These are phyloP conservation scores for Meiosimyza platycephala DNA, from an alignment of 2,888 invertebrate species.

Conservation along the genomic window DNA sequence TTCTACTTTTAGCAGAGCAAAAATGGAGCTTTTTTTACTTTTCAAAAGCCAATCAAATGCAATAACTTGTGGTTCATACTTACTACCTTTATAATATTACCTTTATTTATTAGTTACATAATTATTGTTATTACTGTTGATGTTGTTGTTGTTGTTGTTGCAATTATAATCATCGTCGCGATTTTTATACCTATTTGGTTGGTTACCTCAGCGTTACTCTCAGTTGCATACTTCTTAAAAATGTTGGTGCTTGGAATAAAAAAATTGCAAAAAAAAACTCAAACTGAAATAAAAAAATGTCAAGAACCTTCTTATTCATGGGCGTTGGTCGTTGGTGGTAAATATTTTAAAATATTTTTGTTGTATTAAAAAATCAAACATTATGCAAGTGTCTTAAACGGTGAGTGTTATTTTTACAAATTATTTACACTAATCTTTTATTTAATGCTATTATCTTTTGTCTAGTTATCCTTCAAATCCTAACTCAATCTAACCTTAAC, in stretches of 20 bases:
- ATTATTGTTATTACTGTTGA: constrained; percentile 19
- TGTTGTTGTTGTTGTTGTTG: constrained; percentile 32
- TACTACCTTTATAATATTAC: constrained; percentile 7
- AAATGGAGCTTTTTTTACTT: constrained; percentile 13
- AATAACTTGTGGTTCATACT: constrained; percentile 1
- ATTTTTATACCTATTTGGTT: constrained; percentile 9
- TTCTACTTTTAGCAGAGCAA: constrained; percentile 28
- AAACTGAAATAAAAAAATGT: constrained; percentile 44
- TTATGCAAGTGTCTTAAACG: constrained; percentile 64
- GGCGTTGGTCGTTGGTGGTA: constrained; percentile 62
- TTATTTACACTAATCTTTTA: constrained; percentile 23
- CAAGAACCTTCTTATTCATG: constrained; percentile 55
- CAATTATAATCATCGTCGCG: constrained; percentile 35
- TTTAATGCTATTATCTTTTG: not conserved
- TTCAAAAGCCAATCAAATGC: not conserved
- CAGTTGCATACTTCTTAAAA: constrained; percentile 51
- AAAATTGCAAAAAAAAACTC: constrained; percentile 39
- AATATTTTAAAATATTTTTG: constrained; percentile 52
- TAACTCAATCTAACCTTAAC: constrained; percentile 19
- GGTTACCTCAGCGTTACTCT: constrained; percentile 46
- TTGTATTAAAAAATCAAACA: constrained; percentile 40
- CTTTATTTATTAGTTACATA: constrained; percentile 9
- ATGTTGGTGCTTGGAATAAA: constrained; percentile 61
- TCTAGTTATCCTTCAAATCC: constrained; percentile 2
- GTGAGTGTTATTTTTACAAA: constrained; percentile 63